Evolutionary conservation across 2,888 invertebrate genomes (phyloP), one percentile per base, ranked within the genome.

Genomic region (Drosophila engyochracea): DNA sequence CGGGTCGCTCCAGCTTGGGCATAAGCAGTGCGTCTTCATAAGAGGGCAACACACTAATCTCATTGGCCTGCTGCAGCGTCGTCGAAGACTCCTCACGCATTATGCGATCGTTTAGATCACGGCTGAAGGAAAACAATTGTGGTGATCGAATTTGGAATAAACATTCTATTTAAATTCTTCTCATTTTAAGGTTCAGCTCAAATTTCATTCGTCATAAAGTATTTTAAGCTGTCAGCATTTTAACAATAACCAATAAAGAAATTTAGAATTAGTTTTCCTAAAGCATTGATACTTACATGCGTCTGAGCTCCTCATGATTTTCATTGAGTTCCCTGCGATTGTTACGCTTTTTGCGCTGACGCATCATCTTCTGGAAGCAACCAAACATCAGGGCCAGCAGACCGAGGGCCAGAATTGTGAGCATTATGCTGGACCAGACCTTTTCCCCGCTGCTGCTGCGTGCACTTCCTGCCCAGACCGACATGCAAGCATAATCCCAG

Each of bases 1-100:
- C 94, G 0, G 96, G 96, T 5, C 94, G 92, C 82, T 95, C 95
- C 47, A 96, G 86, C 89, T 96, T 95, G 2, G 96, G 96, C 95
- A 97, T 96, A 28, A 95, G 94, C 66, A 97, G 94, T 39, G 97
- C 97, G 93, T 97, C 97, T 83, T 95, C 96, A 86, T 97, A 97
- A 4, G 96, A 96, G 0, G 97, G 97, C 44, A 97, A 96, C 41
- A 97, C 96, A 69, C 95, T 95, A 37, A 96, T 94, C 93, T 96
- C 96, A 81, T 96, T 94, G 0, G 95, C 95, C 28, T 74, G 96
- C 95, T 30, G 96, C 95, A 88, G 95, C 14, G 70, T 96, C 61
- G 94, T 94, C 19, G 94, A 93, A 22, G 94, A 94, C 79, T 95
- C 91, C 73, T 94, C 95, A 78, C 95, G 93, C 63, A 95, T 92